Evolutionary conservation across 2,888 invertebrate genomes (phyloP).

Genomic region (Venusia cambrica): DNA sequence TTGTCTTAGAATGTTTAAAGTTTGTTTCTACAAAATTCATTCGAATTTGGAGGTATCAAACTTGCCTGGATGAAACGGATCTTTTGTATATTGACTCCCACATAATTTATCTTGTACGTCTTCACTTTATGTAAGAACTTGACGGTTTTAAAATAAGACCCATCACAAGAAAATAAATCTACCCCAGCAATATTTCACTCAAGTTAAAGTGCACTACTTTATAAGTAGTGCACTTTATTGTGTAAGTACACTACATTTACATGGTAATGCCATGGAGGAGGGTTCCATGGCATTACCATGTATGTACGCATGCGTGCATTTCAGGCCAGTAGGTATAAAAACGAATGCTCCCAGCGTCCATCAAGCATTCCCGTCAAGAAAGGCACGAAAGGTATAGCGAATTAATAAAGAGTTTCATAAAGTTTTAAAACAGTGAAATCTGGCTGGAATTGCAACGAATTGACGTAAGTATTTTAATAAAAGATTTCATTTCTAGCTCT

Average conservation of each 20-base stretch:
- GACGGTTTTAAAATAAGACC: constrained; percentile 20
- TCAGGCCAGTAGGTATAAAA: constrained; percentile 56
- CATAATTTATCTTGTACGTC: constrained; percentile 8
- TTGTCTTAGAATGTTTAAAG: not conserved
- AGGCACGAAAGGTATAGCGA: constrained; percentile 20
- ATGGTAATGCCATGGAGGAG: too few relatives aligned
- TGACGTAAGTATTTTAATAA: constrained; percentile 32
- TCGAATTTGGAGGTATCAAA: too few relatives aligned
- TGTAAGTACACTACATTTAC: too few relatives aligned
- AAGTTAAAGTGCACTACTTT: constrained; percentile 53
- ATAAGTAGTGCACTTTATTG: constrained; percentile 45
- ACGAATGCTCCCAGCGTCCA: constrained; percentile 31
- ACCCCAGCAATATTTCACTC: constrained; percentile 23
- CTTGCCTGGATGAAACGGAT: too few relatives aligned
- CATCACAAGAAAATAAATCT: too few relatives aligned
- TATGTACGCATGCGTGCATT: constrained; percentile 56
- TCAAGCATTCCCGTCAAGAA: constrained; percentile 58
- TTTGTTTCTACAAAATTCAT: not conserved
- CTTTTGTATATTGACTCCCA: too few relatives aligned
- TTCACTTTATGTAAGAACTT: constrained; percentile 22
- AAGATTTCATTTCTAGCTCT: too few relatives aligned
- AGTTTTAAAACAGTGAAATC: constrained; percentile 49
- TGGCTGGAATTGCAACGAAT: constrained; percentile 32
- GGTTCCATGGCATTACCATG: too few relatives aligned
- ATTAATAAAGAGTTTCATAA: constrained; percentile 34